These are phyloP conservation scores for Turdus rufiventris DNA, from an alignment of 2,113 vertebrate species.

Conservation along the genomic window DNA sequence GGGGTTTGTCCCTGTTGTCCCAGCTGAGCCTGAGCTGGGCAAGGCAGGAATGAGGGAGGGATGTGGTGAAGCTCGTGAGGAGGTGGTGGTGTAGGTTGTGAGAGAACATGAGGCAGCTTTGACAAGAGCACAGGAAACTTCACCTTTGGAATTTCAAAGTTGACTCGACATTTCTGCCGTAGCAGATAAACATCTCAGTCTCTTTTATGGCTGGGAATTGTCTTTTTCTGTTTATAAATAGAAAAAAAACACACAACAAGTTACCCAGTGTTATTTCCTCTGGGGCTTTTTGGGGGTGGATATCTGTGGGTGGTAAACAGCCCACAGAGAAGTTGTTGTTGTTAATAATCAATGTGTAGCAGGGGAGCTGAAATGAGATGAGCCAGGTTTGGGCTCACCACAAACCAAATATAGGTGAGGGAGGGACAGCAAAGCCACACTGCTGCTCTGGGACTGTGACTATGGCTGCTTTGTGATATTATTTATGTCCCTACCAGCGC, in stretches of 20 bases:
- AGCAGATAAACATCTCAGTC: conserved; percentile 70
- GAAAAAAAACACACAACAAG: conserved; percentile 27
- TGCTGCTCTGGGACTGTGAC: background rate
- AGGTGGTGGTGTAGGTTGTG: conserved; percentile 50
- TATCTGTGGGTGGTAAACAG: conserved; percentile 1
- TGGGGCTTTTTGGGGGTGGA: conserved; percentile 3
- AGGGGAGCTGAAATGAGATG: background rate
- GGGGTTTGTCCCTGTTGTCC: background rate
- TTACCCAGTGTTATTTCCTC: conserved; percentile 66
- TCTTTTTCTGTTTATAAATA: conserved; percentile 64
- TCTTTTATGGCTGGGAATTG: conserved; percentile 50
- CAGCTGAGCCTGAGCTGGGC: background rate
- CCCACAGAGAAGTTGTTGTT: background rate
- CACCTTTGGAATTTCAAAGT: conserved; percentile 67
- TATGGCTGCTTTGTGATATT: background rate
- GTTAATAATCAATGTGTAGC: conserved; percentile 16
- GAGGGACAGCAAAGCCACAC: background rate
- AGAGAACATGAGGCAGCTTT: conserved; percentile 42
- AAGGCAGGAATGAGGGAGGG: conserved; percentile 9
- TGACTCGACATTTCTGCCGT: conserved; percentile 66
- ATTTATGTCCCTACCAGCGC: background rate
- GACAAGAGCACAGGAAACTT: conserved; percentile 54
- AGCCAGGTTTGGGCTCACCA: background rate
- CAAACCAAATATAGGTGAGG: background rate
- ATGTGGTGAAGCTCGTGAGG: background rate